Evolutionary conservation across 2,888 invertebrate species (phyloP).

Genomic region (Morpho helenor): DNA sequence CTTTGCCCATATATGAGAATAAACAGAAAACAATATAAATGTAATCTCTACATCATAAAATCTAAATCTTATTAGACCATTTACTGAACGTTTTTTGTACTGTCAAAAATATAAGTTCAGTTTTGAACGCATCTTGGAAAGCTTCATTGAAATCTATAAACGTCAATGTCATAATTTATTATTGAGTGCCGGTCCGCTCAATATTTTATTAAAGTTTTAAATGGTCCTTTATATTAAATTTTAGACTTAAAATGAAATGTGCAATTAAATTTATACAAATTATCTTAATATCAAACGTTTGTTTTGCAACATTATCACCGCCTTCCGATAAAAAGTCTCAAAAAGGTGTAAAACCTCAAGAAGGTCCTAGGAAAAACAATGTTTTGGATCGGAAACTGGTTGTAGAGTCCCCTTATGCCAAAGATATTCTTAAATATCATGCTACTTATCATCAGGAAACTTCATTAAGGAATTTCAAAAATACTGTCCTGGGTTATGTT

Average conservation of each 20-base stretch:
- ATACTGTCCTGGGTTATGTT: constrained; percentile 92
- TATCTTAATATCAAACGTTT: constrained; percentile 53
- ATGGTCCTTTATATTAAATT: not conserved
- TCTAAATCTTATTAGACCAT: too few relatives aligned
- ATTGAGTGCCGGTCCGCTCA: not conserved
- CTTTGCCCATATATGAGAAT: too few relatives aligned
- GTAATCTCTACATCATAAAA: too few relatives aligned
- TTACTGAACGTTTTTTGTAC: too few relatives aligned
- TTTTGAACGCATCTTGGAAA: too few relatives aligned
- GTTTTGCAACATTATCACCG: constrained; percentile 68
- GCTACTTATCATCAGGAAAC: constrained; percentile 87
- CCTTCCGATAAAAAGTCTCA: constrained; percentile 68
- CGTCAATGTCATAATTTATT: not conserved
- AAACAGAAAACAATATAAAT: too few relatives aligned
- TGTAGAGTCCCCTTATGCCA: constrained; percentile 81
- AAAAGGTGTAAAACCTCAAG: constrained; percentile 67
- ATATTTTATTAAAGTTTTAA: not conserved
- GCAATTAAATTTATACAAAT: constrained; percentile 51
- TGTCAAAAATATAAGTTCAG: too few relatives aligned
- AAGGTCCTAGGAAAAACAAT: constrained; percentile 80
- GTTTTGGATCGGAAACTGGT: constrained; percentile 87
- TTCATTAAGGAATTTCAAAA: constrained; percentile 81
- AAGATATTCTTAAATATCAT: constrained; percentile 88
- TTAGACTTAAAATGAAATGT: constrained; percentile 48
- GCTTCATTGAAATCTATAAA: not conserved